Conservation (phyloP, 2,797 vertebrate species). For the Premnoplex brunnescens region DNA sequence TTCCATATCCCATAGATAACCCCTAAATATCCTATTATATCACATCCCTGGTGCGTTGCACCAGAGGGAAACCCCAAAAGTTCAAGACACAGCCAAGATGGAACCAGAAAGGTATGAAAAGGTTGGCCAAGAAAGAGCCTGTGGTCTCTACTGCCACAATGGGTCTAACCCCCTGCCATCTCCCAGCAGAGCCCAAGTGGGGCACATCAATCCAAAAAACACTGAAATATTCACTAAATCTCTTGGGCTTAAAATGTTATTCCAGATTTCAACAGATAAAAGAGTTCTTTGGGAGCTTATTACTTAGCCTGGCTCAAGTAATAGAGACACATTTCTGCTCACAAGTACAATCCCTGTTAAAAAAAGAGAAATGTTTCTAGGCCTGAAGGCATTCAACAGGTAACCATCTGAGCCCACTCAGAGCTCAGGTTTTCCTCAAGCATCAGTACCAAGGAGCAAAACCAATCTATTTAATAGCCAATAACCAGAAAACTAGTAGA, state of each 20-base stretch:
- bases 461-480: background rate
- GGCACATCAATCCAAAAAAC: background rate
- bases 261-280: background rate
- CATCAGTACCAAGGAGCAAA: background rate
- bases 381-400: background rate
- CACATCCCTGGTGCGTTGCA: background rate
- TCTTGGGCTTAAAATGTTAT: background rate
- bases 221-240: background rate
- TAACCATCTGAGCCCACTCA: background rate
- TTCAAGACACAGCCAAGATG: background rate
- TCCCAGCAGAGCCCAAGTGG: background rate
- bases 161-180: background rate
- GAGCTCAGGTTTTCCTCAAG: background rate
- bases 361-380: background rate
- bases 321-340: background rate
- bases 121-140: background rate
- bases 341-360: background rate
- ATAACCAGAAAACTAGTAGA: background rate
- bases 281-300: background rate
- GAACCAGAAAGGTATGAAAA: background rate
- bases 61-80: background rate
- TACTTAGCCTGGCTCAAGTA: background rate
- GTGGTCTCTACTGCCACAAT: rapidly evolving
- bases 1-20: background rate
- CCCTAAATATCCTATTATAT: background rate